Evolutionary conservation across 2,888 invertebrate genomes (phyloP), one percentile per base, ranked within the genome.

Genomic region (Agrotis exclamationis): DNA sequence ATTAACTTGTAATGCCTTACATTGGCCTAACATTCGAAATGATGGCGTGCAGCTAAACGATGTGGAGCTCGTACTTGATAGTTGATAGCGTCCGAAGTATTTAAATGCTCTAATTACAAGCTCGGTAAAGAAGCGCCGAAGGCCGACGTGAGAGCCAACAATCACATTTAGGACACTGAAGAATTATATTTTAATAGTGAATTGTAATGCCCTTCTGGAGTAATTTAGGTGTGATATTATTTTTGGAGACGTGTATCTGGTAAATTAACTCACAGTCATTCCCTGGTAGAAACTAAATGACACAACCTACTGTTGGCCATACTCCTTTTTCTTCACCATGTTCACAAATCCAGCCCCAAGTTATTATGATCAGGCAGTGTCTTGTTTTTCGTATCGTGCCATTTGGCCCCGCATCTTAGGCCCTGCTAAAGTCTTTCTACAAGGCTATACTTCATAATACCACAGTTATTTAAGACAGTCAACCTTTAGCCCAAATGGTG

Each of bases 11-110:
- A 28, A 16, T 51, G 24, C 22, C 59, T 47, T 28, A 63, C 62
- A 51, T 48, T 54, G 44, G 45, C 56, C 54, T 20, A 44, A 53
- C 56, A 70, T 60, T 69, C 73, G 73, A 74, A 47, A 70, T 76
- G 47, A n/a, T 80, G 33, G 85, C 85, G 85, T 85, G 85, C 85
- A 80, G 69, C n/a, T 81, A 85, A 85, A 78, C 85, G 83, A 67
- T 74, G 63, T 54, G 65, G 48, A 64, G 67, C 60, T 71, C 76
- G 57, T 72, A 72, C 72, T 76, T 74, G 79, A 85, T 79, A 80
- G 69, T 77, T 74, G 76, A 85, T 79, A 79, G 65, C 68, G 48
- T 39, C 73, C 71, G 63, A 75, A 74, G 72, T 85, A 70, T 77
- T 79, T 80, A 85, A 83, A 76, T 75, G 83, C 54, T 66, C 71